phyloP scores from a whole-genome alignment of 2,888 invertebrate genomes.

The Empis stercorea region DNA sequence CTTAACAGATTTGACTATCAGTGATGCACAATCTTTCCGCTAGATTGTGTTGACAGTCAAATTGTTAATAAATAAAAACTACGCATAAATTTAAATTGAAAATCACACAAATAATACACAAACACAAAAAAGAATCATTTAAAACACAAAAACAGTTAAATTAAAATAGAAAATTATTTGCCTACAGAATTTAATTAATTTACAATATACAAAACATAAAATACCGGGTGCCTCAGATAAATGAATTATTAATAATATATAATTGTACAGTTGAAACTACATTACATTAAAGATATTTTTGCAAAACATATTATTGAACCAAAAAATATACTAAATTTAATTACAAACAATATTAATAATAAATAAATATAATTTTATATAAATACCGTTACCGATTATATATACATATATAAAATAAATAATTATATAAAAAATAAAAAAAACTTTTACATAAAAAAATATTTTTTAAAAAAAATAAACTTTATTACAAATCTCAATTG shows the following conservation, averaged over 20 bases:
- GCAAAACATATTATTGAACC: too few relatives aligned
- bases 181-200: too few relatives aligned
- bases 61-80: neutral
- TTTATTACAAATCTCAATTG: constrained; percentile 2
- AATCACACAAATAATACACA: too few relatives aligned
- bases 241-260: neutral
- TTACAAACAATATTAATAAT: neutral
- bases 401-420: constrained; percentile 6
- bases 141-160: constrained; percentile 5
- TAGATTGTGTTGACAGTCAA: neutral
- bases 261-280: neutral
- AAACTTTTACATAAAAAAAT: too few relatives aligned
- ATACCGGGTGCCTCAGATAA: neutral
- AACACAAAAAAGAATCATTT: constrained; percentile 6
- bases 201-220: neutral
- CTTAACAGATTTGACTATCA: too few relatives aligned
- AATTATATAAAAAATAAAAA: constrained; percentile 3
- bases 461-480: too few relatives aligned
- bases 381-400: neutral
- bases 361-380: neutral
- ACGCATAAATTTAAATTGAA: constrained; percentile 13
- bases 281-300: neutral
- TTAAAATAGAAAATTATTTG: too few relatives aligned
- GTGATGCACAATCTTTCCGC: too few relatives aligned
- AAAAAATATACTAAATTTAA: neutral